Evolutionary conservation across 1,140 invertebrate genomes (phyloP).

Genomic region (Conus ventricosus): DNA sequence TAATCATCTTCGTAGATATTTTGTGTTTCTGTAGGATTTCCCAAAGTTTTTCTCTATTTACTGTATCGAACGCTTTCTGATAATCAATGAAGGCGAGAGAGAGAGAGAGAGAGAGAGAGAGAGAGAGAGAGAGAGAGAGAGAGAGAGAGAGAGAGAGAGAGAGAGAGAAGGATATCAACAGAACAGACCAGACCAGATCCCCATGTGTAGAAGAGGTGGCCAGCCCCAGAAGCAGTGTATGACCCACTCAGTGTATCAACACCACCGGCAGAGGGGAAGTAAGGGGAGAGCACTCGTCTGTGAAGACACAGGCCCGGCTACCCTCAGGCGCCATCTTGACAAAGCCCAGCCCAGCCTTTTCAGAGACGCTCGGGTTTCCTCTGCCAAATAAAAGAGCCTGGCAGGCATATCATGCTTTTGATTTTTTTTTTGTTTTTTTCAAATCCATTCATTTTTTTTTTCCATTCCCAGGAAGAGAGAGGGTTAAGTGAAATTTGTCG

Average conservation of each 20-base stretch:
- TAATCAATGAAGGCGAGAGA: neutral
- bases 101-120: neutral
- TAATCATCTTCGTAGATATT: no score
- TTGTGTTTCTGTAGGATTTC: no score
- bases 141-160: conserved; percentile 10
- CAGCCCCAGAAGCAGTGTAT: neutral
- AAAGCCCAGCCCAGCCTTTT: neutral
- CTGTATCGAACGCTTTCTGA: no score
- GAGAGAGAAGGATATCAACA: neutral
- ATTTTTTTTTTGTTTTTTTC: neutral
- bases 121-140: neutral
- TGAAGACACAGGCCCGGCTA: neutral
- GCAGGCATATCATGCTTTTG: conserved; percentile 9
- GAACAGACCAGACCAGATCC: neutral
- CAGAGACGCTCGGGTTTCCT: neutral
- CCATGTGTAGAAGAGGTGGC: neutral
- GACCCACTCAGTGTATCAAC: neutral
- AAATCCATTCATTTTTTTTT: neutral
- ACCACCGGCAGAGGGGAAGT: neutral
- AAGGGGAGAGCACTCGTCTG: neutral
- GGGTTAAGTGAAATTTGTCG: conserved; percentile 20
- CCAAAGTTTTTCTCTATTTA: no score
- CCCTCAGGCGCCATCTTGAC: neutral
- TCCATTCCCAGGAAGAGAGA: neutral
- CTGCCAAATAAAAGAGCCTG: neutral